Evolutionary conservation across 2,888 invertebrate species (phyloP).

Genomic region (Mechanitis mazaeus): DNA sequence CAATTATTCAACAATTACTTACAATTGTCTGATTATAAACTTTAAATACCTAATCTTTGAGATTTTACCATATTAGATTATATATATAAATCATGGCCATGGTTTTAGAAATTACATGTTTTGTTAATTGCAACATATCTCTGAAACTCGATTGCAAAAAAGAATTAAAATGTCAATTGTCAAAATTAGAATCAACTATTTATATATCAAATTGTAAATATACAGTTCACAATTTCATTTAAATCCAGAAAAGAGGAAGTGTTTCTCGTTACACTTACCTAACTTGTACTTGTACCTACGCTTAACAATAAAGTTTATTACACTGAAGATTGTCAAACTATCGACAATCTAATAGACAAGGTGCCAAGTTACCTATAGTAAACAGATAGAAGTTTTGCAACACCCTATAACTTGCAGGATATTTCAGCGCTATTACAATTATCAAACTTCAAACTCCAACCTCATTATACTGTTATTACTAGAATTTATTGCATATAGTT

Average conservation of each 20-base stretch:
- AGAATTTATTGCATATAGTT: neutral
- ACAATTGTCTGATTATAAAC: too few relatives aligned
- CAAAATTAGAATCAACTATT: too few relatives aligned
- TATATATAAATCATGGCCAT: too few relatives aligned
- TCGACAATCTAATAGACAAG: slow-evolving; percentile 31
- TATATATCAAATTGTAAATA: neutral
- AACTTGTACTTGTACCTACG: neutral
- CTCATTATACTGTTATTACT: slow-evolving; percentile 8
- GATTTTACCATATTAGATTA: too few relatives aligned
- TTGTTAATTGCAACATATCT: too few relatives aligned
- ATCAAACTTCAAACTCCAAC: slow-evolving; percentile 15
- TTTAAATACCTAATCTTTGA: too few relatives aligned
- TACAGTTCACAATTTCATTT: neutral
- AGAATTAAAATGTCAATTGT: too few relatives aligned
- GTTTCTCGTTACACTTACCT: neutral
- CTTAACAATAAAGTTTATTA: neutral
- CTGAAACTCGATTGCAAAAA: too few relatives aligned
- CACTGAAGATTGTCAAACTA: slow-evolving; percentile 23
- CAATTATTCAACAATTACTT: too few relatives aligned
- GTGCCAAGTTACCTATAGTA: slow-evolving; percentile 36
- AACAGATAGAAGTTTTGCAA: slow-evolving; percentile 36
- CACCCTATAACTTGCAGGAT: slow-evolving; percentile 36
- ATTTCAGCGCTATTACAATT: slow-evolving; percentile 25
- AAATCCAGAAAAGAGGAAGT: neutral
- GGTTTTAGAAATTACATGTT: too few relatives aligned